A percentile compares a stretch with the other conserved stretches of the same genome.
Conservation (phyloP, 2,888 invertebrate species). For the Machimus rusticus region DNA sequence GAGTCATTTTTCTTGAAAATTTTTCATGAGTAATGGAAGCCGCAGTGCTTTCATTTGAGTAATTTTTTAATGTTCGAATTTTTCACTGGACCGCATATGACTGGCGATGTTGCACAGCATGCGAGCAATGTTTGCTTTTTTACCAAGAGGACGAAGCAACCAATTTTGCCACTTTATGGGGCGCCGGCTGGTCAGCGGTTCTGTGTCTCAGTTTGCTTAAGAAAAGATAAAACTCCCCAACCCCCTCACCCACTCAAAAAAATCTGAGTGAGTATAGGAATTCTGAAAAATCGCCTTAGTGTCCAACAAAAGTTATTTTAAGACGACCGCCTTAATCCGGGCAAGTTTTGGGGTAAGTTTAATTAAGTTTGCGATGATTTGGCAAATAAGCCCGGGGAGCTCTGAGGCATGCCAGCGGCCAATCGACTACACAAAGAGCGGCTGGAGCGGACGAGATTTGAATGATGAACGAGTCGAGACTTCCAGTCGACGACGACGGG, state of each 20-base stretch:
- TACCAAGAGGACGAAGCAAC: background rate
- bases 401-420: background rate
- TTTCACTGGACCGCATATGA: background rate
- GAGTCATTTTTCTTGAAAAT: background rate
- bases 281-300: background rate
- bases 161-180: background rate
- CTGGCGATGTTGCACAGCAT: background rate
- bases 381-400: background rate
- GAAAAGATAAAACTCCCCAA: background rate
- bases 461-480: background rate
- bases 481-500: background rate
- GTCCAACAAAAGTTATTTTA: background rate
- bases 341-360: background rate
- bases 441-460: background rate
- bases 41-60: background rate
- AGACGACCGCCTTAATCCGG: background rate
- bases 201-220: background rate
- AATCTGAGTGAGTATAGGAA: background rate
- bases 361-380: slow-evolving; percentile 10
- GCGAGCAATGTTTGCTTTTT: background rate
- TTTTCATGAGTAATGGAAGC: background rate
- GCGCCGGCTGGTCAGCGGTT: background rate
- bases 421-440: background rate
- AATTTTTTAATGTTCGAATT: background rate
- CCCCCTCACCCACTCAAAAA: background rate